Base-by-base conservation (phyloP, 2,888 invertebrate species). In the Epiperipatus broadwayi region DNA sequence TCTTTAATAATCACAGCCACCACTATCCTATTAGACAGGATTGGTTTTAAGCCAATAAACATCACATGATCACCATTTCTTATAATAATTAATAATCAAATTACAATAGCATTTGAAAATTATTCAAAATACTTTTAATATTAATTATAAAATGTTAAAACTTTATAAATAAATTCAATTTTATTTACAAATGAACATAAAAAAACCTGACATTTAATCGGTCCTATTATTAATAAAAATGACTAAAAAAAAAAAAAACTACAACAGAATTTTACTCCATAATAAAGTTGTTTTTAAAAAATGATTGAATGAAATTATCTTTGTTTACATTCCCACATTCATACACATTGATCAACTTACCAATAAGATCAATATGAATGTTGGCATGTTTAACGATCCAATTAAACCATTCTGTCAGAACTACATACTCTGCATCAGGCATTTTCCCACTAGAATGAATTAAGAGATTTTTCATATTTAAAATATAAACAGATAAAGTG, bases 381-480 rank as follows among this genome's bases (percentile, higher is more conserved):
- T 77, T 70, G 35, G 75, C 69, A 48, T 74, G 72, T 37, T 70
- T 65, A 12, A 70, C 50, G 40, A 83, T 73, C 68, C 80, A 84
- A 36, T 73, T 63, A 52, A 78, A 85, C 84, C 85, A 89, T 50
- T 83, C 75, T 48, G 79, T 74, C 22, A 87, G 63, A 2, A 87
- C 75, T 10, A 73, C 67, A 55, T 75, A 75, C 64, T 89, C 83
- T 2, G 78, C 75, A 0, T 67, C 66, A 41, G 73, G 70, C 52
- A 89, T 61, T 3, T 69, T 66, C 1, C 75, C 73, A 47, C 68
- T 72, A 44, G 8, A 50, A 43, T 7, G 21, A 32, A 41, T 36
- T 29, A 32, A 29, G 30, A 2, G 45, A 21, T 4, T 7, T 4
- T n/a, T n/a, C n/a, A n/a, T n/a, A n/a, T n/a, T n/a, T n/a, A n/a